Base-by-base conservation (phyloP, 2,888 invertebrate species). In the Bellardia bayeri region DNA sequence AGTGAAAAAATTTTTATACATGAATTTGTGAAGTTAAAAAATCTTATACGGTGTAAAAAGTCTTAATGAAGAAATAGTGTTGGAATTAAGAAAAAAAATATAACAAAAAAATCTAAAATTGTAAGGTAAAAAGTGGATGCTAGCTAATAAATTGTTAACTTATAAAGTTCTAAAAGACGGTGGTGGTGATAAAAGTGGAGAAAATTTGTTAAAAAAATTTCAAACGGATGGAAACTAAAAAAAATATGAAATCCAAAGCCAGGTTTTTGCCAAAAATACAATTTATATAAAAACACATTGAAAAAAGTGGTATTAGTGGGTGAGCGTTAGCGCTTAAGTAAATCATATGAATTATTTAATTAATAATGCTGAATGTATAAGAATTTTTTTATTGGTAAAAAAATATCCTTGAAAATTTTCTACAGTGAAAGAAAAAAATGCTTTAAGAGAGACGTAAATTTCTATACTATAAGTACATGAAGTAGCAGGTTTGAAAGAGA, bases 351-450 rank as follows among this genome's bases (percentile, higher is more conserved):
- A 51, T 54, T 84, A 66, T 66, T 75, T 63, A 75, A 71, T 83
- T 78, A 75, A 58, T 30, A 69, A 51, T 40, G 51, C 51, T 54
- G 69, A 82, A 82, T 85, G 87, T 87, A 87, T 85, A 85, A 87
- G 85, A 87, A 87, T 87, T 87, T 87, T 84, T 72, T 66, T 64
- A 30, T 58, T 37, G 56, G 72, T 49, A 9, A 68, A 82, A 79
- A 75, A 68, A 82, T 82, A 87, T 87, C 87, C 87, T 87, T 87
- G 87, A 87, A 87, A 84, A 85, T 82, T 79, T 82, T 74, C 42
- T 85, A 69, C 75, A 85, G 79, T 82, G 64, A 82, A 78, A 84
- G 76, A 87, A 87, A 66, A 61, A 76, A 84, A 78, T 74, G 63
- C 37, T 78, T 58, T 42, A 66, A 72, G 11, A 64, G 54, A 49